A percentile compares a stretch with the other conserved stretches of the same genome.
Conservation (phyloP, 2,888 invertebrate species). For the Lycocerus yunnanus region DNA sequence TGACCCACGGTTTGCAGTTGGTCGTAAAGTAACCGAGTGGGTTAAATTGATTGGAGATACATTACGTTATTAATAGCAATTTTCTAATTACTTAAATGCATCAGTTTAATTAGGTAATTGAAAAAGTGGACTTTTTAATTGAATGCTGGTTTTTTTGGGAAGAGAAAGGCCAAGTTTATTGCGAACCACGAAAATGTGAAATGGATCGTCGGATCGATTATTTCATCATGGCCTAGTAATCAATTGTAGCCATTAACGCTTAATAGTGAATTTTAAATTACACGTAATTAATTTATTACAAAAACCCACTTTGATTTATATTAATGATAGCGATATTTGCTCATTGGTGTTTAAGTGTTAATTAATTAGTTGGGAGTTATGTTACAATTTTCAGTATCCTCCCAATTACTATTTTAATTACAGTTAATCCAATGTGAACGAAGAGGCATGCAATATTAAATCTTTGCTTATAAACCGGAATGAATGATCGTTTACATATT, state of each 20-base stretch:
- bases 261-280: slow-evolving; percentile 17
- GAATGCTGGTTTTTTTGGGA: background rate
- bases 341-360: background rate
- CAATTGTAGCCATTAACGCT: slow-evolving; percentile 15
- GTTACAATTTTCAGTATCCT: background rate
- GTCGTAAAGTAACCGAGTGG: background rate
- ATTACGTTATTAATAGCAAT: background rate
- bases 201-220: slow-evolving; percentile 8
- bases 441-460: background rate
- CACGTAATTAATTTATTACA: slow-evolving; percentile 16
- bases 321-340: slow-evolving; percentile 7
- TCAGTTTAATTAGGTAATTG: background rate
- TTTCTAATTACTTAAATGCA: background rate
- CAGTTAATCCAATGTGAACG: slow-evolving; percentile 1
- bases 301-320: slow-evolving; percentile 19
- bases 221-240: slow-evolving; percentile 13
- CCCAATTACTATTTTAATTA: slow-evolving; percentile 6
- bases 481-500: slow-evolving; percentile 41
- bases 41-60: background rate
- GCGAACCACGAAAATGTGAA: background rate
- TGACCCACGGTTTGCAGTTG: background rate
- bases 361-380: slow-evolving; percentile 1
- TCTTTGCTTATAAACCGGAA: slow-evolving; percentile 34
- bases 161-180: background rate
- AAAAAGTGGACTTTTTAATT: background rate